Conservation (phyloP, 2,888 invertebrate genomes). For the Drosophila ezoana region DNA sequence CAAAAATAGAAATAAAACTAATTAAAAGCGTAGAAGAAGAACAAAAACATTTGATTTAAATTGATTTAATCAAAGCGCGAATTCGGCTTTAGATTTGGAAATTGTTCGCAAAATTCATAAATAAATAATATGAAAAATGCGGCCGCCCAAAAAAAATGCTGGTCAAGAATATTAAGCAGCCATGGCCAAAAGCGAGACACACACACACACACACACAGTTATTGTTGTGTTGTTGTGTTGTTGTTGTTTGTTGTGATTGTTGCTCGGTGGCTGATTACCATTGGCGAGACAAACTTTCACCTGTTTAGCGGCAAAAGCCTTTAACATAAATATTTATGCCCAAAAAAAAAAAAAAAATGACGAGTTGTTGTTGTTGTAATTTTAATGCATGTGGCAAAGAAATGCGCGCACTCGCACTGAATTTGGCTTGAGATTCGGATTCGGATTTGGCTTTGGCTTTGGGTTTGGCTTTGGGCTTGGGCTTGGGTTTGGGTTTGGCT, state of each 20-base stretch:
- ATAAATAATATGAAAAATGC: constrained; percentile 34
- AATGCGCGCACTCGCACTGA: constrained; percentile 29
- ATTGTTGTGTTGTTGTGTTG: constrained; percentile 16
- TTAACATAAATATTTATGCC: constrained; percentile 76
- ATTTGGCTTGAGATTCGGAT: constrained; percentile 28
- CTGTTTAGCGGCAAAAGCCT: constrained; percentile 72
- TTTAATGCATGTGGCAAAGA: constrained; percentile 29
- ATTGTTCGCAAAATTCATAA: constrained; percentile 38
- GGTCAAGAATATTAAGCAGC: constrained; percentile 67
- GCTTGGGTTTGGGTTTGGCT: too few relatives aligned
- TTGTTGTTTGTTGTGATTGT: constrained; percentile 27
- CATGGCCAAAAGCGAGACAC: constrained; percentile 32
- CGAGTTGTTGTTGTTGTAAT: constrained; percentile 24
- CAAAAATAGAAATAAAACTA: constrained; percentile 5
- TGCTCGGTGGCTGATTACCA: constrained; percentile 40
- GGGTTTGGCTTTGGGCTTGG: constrained; percentile 35
- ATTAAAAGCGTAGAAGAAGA: background rate
- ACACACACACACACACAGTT: too few relatives aligned
- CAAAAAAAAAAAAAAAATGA: constrained; percentile 57
- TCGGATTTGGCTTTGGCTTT: constrained; percentile 26
- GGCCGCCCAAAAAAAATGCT: constrained; percentile 34
- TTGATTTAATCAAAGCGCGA: constrained; percentile 19
- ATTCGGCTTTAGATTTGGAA: constrained; percentile 42
- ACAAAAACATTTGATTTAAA: constrained; percentile 18
- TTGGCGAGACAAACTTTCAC: constrained; percentile 70